These are phyloP conservation scores for Falco punctatus DNA, from an alignment of 2,113 vertebrate species.

Conservation along the genomic window DNA sequence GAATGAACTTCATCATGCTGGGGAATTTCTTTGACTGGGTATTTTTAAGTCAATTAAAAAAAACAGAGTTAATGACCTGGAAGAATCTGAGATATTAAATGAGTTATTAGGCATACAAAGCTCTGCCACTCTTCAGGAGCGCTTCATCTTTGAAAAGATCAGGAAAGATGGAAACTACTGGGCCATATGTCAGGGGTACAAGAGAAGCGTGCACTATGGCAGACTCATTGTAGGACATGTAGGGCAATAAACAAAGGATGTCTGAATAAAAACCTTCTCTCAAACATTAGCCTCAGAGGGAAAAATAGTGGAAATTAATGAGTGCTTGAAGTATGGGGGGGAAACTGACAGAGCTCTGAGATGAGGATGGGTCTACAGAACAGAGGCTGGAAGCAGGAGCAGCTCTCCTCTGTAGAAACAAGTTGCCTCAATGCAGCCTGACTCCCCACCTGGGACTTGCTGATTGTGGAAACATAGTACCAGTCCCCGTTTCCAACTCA, in stretches of 20 bases:
- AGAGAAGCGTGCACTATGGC: background rate
- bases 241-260: background rate
- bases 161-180: background rate
- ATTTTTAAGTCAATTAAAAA: background rate
- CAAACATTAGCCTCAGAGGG: background rate
- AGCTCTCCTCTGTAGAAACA: background rate
- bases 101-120: background rate
- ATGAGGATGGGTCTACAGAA: background rate
- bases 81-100: background rate
- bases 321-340: background rate
- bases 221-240: no score
- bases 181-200: background rate
- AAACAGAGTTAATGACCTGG: background rate
- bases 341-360: background rate
- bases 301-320: background rate
- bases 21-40: background rate
- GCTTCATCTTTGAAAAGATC: background rate
- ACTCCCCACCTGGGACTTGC: background rate
- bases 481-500: background rate
- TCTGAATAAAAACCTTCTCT: background rate
- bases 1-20: background rate
- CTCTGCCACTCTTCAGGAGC: background rate
- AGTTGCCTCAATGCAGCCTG: background rate
- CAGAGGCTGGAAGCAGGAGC: background rate
- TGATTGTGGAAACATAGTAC: background rate